Conservation (phyloP, 2,113 vertebrate genomes). For the Rhipidura dahli region DNA sequence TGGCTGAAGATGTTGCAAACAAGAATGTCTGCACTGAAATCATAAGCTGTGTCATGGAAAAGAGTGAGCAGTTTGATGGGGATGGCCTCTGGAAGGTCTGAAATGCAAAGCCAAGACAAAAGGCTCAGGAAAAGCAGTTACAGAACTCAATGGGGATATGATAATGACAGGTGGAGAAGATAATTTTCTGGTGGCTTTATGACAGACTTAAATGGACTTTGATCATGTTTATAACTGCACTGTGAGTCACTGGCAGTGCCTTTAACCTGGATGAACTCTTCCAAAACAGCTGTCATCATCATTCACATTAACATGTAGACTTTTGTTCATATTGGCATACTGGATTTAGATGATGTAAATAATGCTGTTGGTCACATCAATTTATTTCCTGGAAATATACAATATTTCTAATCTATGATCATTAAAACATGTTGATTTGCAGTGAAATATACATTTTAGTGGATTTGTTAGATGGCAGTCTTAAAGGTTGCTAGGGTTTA, state of each 20-base stretch:
- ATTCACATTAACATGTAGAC: neutral
- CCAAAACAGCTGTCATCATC: neutral
- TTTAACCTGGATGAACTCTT: neutral
- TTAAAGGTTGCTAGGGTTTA: neutral
- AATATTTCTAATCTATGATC: neutral
- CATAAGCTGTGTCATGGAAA: neutral
- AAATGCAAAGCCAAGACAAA: neutral
- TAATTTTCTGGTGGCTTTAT: neutral
- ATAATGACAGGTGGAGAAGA: neutral
- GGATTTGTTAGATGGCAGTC: neutral
- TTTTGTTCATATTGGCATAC: neutral
- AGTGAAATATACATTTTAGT: neutral
- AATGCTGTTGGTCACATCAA: neutral
- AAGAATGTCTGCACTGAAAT: neutral
- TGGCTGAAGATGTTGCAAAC: neutral
- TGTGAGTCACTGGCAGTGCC: fast-evolving
- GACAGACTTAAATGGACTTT: neutral
- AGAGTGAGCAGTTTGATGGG: neutral
- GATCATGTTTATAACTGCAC: neutral
- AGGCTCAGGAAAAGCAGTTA: neutral
- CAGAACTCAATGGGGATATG: neutral
- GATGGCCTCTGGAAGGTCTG: neutral
- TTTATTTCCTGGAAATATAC: neutral
- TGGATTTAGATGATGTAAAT: neutral
- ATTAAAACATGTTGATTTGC: neutral